Conservation (phyloP, 2,797 vertebrate genomes). For the Sebastes minor region DNA sequence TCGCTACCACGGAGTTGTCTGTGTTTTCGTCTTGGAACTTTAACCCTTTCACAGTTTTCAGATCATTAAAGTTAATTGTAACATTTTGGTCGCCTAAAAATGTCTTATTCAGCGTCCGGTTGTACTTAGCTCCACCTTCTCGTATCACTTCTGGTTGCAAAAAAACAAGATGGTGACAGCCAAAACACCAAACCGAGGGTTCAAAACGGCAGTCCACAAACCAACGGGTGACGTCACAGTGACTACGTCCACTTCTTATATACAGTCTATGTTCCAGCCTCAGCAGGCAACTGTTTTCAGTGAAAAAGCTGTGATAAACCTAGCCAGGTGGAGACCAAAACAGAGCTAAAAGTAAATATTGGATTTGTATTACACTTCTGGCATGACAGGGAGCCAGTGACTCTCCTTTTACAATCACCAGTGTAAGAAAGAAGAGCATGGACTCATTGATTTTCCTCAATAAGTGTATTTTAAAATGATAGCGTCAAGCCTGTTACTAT, state of each 20-base stretch:
- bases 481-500: not conserved
- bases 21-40: not conserved
- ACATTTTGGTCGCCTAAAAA: no score
- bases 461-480: not conserved
- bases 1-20: not conserved
- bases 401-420: not conserved
- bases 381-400: not conserved
- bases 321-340: not conserved
- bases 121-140: no score
- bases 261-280: not conserved
- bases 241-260: not conserved
- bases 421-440: not conserved
- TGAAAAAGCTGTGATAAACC: not conserved
- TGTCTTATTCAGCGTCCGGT: no score
- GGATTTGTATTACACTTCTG: not conserved
- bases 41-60: no score
- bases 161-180: no score
- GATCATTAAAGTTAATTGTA: not conserved
- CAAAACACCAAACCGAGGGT: not conserved
- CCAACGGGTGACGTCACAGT: not conserved
- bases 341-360: not conserved
- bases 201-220: not conserved
- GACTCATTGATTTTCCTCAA: not conserved
- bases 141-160: no score
- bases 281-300: not conserved